Evolutionary conservation across 2,797 vertebrate species (phyloP).

Genomic region (Poeciliopsis presidionis): DNA sequence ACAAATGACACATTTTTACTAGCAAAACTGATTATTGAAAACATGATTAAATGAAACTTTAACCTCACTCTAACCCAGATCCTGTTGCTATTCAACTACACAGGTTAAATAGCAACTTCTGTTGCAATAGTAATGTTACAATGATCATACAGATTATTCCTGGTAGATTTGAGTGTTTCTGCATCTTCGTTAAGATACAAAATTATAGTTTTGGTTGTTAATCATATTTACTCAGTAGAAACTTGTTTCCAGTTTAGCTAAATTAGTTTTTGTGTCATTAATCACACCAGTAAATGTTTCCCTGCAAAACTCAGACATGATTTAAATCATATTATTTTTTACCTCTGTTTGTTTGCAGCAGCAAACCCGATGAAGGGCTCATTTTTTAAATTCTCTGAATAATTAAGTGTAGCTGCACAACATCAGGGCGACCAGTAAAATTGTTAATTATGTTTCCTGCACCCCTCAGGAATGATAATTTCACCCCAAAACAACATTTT

Average conservation of each 20-base stretch:
- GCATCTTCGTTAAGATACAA: not conserved
- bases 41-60: not conserved
- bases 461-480: not conserved
- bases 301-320: not conserved
- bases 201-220: not conserved
- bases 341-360: not conserved
- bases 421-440: not conserved
- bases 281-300: not conserved
- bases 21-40: not conserved
- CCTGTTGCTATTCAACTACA: not conserved
- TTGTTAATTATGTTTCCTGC: not conserved
- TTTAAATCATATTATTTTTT: not conserved
- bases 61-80: not conserved
- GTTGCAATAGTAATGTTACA: too few relatives aligned
- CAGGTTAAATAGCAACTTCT: too few relatives aligned
- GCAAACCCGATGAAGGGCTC: not conserved
- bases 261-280: not conserved
- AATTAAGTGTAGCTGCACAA: not conserved
- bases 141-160: not conserved
- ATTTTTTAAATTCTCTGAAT: not conserved
- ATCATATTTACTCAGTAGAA: not conserved
- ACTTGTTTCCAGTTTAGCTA: not conserved
- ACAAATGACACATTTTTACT: not conserved
- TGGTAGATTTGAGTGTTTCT: not conserved
- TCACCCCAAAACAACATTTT: not conserved